Evolutionary conservation across 2,888 invertebrate genomes (phyloP), one percentile per base, ranked within the genome.

Genomic region (Phalera bucephala): DNA sequence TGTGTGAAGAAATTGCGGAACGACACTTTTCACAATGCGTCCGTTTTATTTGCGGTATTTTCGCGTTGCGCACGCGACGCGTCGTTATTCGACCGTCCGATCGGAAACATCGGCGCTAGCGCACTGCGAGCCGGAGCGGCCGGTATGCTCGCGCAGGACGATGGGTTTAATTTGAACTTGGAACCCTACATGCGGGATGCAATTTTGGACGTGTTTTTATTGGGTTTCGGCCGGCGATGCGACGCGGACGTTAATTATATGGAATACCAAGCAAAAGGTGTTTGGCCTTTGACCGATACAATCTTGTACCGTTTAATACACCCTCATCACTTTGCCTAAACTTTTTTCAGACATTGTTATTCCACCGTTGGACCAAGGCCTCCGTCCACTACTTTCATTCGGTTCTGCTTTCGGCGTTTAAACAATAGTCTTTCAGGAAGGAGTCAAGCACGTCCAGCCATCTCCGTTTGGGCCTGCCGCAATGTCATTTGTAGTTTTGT

Each of bases 161-260:
- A 66, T 65, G 55, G 52, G 65, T 75, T 80, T 76, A 79, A 79
- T 80, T 80, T 74, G 76, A 81, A 81, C 76, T 80, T 81, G 72
- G 69, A 73, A 72, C 68, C 65, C 52, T 51, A 59, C 61, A 72
- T 62, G 63, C 75, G 72, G 73, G 80, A 72, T 76, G 75, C 73
- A 55, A 75, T 75, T 77, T 75, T 57, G 57, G 61, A 64, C 61
- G 52, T 72, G 67, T 78, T 80, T 76, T 81, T 80, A 76, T 78
- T 81, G 67, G 65, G 62, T 46, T 66, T 68, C 64, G 63, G 67
- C 63, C 69, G 64, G 27, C 23, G 64, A 67, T 57, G 60, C 64
- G 52, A 57, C 52, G 47, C 51, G 52, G 59, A 60, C 57, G 57
- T 62, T 72, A 80, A 81, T 79, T 77, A 74, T 72, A 75, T 66